Evolutionary conservation across 2,888 invertebrate species (phyloP).

Genomic region (Zele albiditarsus): DNA sequence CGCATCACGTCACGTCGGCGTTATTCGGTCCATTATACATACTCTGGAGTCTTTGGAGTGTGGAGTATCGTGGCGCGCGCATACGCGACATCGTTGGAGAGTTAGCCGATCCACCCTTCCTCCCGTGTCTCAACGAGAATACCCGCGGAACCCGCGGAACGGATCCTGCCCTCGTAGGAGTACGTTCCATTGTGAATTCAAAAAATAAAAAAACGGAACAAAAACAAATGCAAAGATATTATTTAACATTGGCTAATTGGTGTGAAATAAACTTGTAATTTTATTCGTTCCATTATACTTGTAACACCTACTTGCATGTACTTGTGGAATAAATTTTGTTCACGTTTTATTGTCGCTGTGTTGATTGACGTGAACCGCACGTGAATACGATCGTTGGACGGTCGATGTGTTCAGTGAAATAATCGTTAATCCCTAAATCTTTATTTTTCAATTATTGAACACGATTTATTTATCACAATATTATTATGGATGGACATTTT

Average conservation of each 20-base stretch:
- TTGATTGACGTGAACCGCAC: no score
- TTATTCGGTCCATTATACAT: conserved; percentile 11
- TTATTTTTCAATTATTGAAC: no score
- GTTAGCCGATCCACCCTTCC: conserved; percentile 36
- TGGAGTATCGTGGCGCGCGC: conserved; percentile 31
- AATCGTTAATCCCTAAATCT: no score
- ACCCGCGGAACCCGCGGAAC: conserved; percentile 42
- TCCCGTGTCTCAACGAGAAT: conserved; percentile 29
- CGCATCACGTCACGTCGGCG: conserved; percentile 43
- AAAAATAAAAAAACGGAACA: conserved; percentile 8
- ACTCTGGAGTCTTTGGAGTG: background rate
- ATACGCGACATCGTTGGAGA: conserved; percentile 11
- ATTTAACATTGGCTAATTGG: background rate
- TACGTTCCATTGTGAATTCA: conserved; percentile 48
- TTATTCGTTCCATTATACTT: background rate
- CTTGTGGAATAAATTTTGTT: no score
- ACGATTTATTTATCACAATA: no score
- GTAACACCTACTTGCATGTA: no score
- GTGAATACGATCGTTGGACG: no score
- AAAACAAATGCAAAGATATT: background rate
- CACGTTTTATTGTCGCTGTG: no score
- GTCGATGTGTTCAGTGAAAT: no score
- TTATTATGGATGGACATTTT: no score
- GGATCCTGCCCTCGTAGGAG: conserved; percentile 51
- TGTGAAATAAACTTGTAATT: background rate